Conservation (phyloP, 2,113 vertebrate genomes). For the Nothoprocta pentlandii region DNA sequence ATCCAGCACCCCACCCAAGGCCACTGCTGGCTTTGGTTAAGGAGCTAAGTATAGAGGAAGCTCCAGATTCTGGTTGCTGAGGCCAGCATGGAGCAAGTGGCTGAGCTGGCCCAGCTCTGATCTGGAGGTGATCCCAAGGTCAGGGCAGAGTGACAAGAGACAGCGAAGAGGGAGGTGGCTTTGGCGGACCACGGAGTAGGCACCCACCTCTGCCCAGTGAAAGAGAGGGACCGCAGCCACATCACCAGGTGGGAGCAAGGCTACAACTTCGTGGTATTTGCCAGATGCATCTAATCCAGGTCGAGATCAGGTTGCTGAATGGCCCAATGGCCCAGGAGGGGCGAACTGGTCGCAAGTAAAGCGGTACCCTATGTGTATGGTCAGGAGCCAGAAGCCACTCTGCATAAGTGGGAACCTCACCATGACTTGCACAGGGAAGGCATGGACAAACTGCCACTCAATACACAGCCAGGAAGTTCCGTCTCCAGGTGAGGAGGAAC, state of each 20-base stretch:
- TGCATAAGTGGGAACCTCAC: neutral
- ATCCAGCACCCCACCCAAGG: neutral
- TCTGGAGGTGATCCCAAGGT: accelerated
- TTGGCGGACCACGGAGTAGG: neutral
- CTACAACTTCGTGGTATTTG: neutral
- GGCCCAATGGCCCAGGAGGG: accelerated
- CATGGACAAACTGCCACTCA: too few relatives aligned
- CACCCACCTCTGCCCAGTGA: neutral
- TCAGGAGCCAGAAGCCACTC: neutral
- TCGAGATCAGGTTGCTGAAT: neutral
- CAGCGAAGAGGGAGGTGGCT: neutral
- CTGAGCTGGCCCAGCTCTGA: neutral
- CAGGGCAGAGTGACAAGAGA: neutral
- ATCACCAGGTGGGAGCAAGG: neutral
- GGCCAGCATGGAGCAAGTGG: neutral
- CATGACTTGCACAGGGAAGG: neutral
- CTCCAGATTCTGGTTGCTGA: neutral
- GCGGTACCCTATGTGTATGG: neutral
- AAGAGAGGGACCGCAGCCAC: neutral
- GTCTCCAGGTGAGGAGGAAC: too few relatives aligned
- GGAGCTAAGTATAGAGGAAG: neutral
- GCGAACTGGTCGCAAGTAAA: neutral
- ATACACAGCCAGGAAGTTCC: neutral
- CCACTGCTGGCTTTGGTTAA: neutral
- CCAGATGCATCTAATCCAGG: accelerated